phyloP scores from a whole-genome alignment of 2,888 invertebrate genomes.

The Ceriagrion tenellum region DNA sequence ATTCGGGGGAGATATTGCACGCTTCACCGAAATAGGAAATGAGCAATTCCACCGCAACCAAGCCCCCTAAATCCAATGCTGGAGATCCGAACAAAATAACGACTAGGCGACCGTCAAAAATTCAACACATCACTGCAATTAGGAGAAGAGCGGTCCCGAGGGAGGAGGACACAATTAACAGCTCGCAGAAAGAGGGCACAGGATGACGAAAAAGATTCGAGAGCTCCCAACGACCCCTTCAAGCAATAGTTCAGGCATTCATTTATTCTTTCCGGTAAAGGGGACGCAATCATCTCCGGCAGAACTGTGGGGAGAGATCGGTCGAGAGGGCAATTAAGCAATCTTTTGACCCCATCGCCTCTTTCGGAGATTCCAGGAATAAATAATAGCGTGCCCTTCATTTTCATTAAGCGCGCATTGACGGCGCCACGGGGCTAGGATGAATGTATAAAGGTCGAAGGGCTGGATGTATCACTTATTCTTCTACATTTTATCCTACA shows the following conservation, averaged over 20 bases:
- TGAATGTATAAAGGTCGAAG: no score
- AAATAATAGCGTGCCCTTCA: neutral
- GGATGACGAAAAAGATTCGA: neutral
- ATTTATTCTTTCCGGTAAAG: neutral
- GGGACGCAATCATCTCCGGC: neutral
- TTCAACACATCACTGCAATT: neutral
- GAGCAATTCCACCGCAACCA: neutral
- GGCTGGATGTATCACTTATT: no score
- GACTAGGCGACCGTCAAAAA: neutral
- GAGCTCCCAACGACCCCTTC: neutral
- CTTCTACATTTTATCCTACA: no score
- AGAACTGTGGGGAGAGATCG: neutral
- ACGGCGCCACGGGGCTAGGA: no score
- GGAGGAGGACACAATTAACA: neutral
- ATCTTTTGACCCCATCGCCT: neutral
- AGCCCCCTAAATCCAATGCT: neutral
- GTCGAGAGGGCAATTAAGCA: neutral
- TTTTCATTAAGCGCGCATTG: no score
- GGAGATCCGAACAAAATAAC: neutral
- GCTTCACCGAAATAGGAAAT: neutral
- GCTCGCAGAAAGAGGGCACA: neutral
- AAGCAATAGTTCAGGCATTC: neutral
- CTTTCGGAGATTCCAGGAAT: neutral
- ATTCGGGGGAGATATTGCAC: neutral
- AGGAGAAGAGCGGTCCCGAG: neutral